phyloP scores from a whole-genome alignment of 1,140 invertebrate species.

The Tribolium madens region DNA sequence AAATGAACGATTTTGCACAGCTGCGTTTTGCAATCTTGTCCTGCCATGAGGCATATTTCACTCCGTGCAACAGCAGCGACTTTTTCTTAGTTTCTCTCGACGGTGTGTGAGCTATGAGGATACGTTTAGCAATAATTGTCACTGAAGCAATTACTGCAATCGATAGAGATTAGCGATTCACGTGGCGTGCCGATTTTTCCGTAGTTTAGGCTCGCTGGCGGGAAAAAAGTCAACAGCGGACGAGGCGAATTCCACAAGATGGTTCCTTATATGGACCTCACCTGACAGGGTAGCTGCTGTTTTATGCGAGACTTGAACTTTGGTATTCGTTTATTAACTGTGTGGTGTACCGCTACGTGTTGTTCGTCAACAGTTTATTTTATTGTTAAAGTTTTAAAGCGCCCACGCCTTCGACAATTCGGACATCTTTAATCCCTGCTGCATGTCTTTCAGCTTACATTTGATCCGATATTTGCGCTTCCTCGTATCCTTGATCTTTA shows the following conservation, averaged over 20 bases:
- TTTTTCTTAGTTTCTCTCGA: not conserved
- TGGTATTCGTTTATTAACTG: constrained; percentile 36
- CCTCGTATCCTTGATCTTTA: constrained; percentile 42
- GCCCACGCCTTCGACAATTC: constrained; percentile 10
- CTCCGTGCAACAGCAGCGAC: not conserved
- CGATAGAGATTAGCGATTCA: constrained; percentile 21
- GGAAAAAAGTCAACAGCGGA: constrained; percentile 15
- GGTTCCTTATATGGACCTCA: constrained; percentile 45
- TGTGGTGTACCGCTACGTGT: constrained; percentile 28
- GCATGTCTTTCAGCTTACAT: not conserved
- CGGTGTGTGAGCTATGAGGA: not conserved
- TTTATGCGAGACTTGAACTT: constrained; percentile 45
- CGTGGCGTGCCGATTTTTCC: constrained; percentile 20
- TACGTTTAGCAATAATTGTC: not conserved
- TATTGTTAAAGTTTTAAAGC: constrained; percentile 4
- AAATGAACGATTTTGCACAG: constrained; percentile 18
- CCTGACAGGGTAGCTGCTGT: constrained; percentile 45
- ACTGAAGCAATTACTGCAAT: not conserved
- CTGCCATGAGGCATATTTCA: not conserved
- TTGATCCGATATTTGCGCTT: constrained; percentile 25
- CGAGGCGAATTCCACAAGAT: constrained; percentile 41
- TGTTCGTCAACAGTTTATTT: constrained; percentile 10
- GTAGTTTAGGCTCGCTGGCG: no score
- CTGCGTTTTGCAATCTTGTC: not conserved
- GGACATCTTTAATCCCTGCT: constrained; percentile 20